A percentile compares a stretch with the other conserved stretches of the same genome.
phyloP scores from a whole-genome alignment of 2,888 invertebrate species.

The Platycnemis pennipes region DNA sequence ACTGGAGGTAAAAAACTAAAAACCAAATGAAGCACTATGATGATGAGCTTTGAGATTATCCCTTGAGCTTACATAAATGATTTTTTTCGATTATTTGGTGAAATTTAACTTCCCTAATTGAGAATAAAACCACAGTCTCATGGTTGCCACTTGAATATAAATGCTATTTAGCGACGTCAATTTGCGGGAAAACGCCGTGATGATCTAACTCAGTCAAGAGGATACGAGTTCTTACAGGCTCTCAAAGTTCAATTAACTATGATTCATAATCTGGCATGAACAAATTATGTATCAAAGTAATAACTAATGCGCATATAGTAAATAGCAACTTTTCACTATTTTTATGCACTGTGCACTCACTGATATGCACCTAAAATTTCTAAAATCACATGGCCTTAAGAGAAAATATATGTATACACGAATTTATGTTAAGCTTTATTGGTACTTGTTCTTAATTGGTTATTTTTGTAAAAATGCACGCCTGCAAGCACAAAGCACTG shows the following conservation, averaged over 20 bases:
- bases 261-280: neutral
- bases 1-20: no score
- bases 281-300: neutral
- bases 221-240: conserved; percentile 23
- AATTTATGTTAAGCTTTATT: conserved; percentile 38
- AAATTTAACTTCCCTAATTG: neutral
- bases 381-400: neutral
- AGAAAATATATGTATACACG: conserved; percentile 39
- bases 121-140: neutral
- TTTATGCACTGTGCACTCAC: conserved; percentile 24
- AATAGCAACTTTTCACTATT: neutral
- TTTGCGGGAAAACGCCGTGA: conserved; percentile 60
- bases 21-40: no score
- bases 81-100: no score
- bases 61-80: no score
- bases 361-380: conserved; percentile 28
- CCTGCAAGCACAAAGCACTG: conserved; percentile 53
- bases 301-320: neutral
- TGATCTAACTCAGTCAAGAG: neutral
- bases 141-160: neutral
- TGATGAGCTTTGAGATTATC: no score
- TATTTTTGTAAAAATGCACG: conserved; percentile 43
- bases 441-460: neutral
- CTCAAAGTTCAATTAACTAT: conserved; percentile 46
- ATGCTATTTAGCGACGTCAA: neutral